phyloP scores from a whole-genome alignment of 1,140 invertebrate genomes.

The Dendroctonus ponderosae region DNA sequence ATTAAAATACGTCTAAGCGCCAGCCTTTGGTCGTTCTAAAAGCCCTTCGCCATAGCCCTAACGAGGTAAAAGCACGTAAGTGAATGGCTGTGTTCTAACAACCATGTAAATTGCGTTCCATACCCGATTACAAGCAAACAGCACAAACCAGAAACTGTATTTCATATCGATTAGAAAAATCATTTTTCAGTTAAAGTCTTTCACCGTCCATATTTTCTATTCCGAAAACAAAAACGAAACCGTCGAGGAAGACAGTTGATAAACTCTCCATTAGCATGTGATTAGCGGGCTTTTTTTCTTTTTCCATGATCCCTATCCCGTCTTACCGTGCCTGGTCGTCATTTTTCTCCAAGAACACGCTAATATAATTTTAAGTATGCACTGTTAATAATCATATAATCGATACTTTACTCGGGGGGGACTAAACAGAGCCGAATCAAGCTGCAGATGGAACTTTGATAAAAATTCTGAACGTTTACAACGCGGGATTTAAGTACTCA shows the following conservation, averaged over 20 bases:
- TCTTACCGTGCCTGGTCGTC: conserved; percentile 24
- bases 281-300: conserved; percentile 16
- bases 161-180: no score
- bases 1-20: conserved; percentile 2
- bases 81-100: neutral
- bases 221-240: no score
- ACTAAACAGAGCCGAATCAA: neutral
- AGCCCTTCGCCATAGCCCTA: neutral
- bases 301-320: conserved; percentile 5
- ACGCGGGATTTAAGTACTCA: no score
- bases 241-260: conserved; percentile 22
- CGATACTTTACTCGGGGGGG: conserved; percentile 12
- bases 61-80: neutral
- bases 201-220: no score
- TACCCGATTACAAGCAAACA: no score
- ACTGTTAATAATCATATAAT: conserved; percentile 33
- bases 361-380: conserved; percentile 34
- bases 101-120: no score
- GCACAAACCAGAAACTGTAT: no score
- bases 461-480: no score
- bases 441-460: neutral
- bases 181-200: no score
- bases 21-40: neutral
- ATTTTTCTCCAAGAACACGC: conserved; percentile 28
- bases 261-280: conserved; percentile 31